A percentile compares a stretch with the other conserved stretches of the same genome.
Conservation (phyloP, 2,113 vertebrate species). For the Sinocyclocheilus rhinocerous region DNA sequence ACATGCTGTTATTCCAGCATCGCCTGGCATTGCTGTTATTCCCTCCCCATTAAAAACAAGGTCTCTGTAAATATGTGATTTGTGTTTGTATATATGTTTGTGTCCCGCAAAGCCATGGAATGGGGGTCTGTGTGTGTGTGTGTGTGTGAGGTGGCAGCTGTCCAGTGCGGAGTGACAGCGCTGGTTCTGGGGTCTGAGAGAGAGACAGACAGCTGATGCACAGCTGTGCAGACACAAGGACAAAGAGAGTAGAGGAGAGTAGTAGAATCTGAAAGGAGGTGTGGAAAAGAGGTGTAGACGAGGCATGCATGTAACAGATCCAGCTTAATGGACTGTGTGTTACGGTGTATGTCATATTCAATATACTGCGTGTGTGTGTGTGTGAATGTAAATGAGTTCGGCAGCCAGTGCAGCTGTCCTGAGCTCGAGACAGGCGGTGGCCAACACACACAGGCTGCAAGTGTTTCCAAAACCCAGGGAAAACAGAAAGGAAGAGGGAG, state of each 20-base stretch:
- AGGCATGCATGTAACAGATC: slow-evolving; percentile 41
- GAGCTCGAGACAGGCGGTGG: slow-evolving; percentile 63
- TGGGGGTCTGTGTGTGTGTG: neutral
- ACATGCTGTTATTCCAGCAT: neutral
- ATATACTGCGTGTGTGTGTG: slow-evolving; percentile 48
- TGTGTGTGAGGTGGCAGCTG: slow-evolving; percentile 39
- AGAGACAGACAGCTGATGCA: slow-evolving; percentile 76
- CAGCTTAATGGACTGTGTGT: slow-evolving; percentile 51
- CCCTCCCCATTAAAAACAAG: neutral
- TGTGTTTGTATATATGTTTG: neutral
- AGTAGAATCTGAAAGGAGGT: slow-evolving; percentile 49
- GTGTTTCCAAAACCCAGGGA: slow-evolving; percentile 57
- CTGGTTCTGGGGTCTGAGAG: slow-evolving; percentile 63
- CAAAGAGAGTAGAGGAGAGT: slow-evolving; percentile 20
- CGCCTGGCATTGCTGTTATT: neutral
- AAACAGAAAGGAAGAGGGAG: slow-evolving; percentile 1
- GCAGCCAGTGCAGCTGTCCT: slow-evolving; percentile 75
- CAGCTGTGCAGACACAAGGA: slow-evolving; percentile 76
- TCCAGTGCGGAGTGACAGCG: slow-evolving; percentile 40
- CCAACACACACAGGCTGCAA: slow-evolving; percentile 64
- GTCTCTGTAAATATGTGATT: neutral
- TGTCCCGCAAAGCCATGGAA: neutral
- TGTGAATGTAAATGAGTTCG: slow-evolving; percentile 10
- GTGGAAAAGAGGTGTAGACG: slow-evolving; percentile 52
- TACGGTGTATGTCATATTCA: slow-evolving; percentile 53